These are phyloP conservation scores for Xiphophorus couchianus DNA, from an alignment of 2,113 vertebrate species.

Conservation along the genomic window DNA sequence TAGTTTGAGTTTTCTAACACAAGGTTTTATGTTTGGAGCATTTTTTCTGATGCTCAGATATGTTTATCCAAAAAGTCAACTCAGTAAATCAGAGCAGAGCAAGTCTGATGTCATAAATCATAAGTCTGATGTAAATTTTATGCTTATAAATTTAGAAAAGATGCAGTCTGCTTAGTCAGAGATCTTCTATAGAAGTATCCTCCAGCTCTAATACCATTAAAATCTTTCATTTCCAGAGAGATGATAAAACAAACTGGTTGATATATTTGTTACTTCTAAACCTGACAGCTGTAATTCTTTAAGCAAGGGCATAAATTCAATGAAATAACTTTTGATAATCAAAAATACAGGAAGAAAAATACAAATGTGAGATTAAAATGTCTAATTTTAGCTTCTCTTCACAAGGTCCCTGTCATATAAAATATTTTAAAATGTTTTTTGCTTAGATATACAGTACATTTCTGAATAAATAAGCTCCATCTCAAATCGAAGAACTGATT, in stretches of 20 bases:
- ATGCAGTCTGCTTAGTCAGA: background rate
- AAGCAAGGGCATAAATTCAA: no score
- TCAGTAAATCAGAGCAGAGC: background rate
- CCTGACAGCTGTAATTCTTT: no score
- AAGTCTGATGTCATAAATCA: background rate
- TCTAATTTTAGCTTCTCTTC: no score
- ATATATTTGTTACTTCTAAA: background rate
- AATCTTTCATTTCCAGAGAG: background rate
- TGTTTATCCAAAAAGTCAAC: background rate
- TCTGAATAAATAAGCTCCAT: background rate
- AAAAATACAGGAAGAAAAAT: background rate
- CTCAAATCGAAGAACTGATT: background rate
- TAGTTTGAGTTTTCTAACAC: no score
- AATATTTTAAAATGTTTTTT: no score
- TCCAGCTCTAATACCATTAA: background rate
- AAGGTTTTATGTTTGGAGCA: background rate
- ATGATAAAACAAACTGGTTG: background rate
- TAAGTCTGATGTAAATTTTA: background rate
- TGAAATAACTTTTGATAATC: background rate
- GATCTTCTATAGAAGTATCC: background rate
- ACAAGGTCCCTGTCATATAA: no score
- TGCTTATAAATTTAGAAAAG: background rate
- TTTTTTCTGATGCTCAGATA: background rate
- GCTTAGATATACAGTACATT: no score
- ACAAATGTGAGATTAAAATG: no score